Evolutionary conservation across 2,797 vertebrate species (phyloP), one percentile per base, ranked within the genome.

Genomic region (Echeneis naucrates): DNA sequence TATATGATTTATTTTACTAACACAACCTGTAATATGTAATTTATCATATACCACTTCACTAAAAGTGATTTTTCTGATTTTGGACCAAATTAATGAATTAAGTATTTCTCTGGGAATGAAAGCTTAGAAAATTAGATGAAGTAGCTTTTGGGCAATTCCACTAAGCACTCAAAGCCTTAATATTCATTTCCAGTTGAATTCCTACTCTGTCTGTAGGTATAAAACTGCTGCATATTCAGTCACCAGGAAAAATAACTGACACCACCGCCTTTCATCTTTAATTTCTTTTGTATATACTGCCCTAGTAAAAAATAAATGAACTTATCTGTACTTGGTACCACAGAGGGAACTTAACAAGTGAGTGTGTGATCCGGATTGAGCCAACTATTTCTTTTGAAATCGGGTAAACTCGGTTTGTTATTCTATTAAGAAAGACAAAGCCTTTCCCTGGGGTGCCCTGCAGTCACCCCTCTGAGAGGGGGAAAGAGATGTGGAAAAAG

Each of bases 351-450:
- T 73, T 90, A 88, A 89, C 76, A 78, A 87, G 81, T 82, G 81
- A 80, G 65, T 85, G 76, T 68, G 64, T 82, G 87, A 88, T 85
- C 82, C 44, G 17, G 54, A 84, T 80, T 37, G 5, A 80, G 79
- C 70, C 71, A 90, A 89, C 68, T 58, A 77, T 85, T 90, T 87
- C 87, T 78, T 91, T 83, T 89, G 84, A 90, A 89, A 92, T 58
- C 80, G 75, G 85, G 88, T 89, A 90, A 91, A 90, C 80, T 89
- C 75, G 62, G 90, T 92, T 89, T 90, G 88, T 90, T 91, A 88
- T 92, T 90, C 84, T 90, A 91, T 89, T 87, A 92, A 76, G 84
- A 91, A 82, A 92, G 86, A 91, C 88, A 91, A 88, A 89, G 89
- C 63, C 12, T 12, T 37, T 92, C 90, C 89, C 92, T 74, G 63